A percentile compares a stretch with the other conserved stretches of the same genome.
Conservation (phyloP, 2,113 vertebrate species). For the Mirounga angustirostris region DNA sequence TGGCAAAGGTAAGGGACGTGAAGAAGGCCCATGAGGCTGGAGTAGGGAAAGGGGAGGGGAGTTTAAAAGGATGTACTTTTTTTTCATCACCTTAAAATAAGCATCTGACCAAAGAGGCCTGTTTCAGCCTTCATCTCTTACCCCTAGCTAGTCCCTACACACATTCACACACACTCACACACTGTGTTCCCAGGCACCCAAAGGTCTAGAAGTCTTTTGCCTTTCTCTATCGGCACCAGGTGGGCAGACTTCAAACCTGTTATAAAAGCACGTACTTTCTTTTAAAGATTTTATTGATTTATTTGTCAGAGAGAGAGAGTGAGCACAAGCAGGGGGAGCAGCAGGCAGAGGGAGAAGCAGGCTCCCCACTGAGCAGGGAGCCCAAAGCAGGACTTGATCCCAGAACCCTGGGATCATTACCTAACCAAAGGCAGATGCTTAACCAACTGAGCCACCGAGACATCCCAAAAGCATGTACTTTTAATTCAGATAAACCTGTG, state of each 20-base stretch:
- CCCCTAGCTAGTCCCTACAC: not conserved
- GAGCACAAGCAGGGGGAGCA: not conserved
- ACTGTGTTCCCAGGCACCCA: not conserved
- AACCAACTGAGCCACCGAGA: not conserved
- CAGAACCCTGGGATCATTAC: not conserved
- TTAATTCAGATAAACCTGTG: not conserved
- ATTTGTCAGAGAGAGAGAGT: not conserved
- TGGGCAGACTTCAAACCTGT: not conserved
- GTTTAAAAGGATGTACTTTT: not conserved
- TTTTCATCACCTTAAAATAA: not conserved
- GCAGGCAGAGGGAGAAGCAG: not conserved
- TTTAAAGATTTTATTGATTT: not conserved
- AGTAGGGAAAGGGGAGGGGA: not conserved
- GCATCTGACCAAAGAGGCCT: not conserved
- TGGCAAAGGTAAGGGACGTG: not conserved
- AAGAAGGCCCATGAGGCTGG: not conserved
- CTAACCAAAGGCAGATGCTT: not conserved
- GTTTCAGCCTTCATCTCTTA: not conserved
- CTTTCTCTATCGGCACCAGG: not conserved
- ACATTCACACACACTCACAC: not conserved
- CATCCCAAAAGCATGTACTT: not conserved
- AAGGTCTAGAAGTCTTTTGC: not conserved
- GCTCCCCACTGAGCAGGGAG: not conserved
- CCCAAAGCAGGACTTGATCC: not conserved
- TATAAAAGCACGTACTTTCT: not conserved